A percentile compares a stretch with the other conserved stretches of the same genome.
These are phyloP conservation scores for Drosophila melanica DNA, from an alignment of 1,140 invertebrate species.

Conservation along the genomic window DNA sequence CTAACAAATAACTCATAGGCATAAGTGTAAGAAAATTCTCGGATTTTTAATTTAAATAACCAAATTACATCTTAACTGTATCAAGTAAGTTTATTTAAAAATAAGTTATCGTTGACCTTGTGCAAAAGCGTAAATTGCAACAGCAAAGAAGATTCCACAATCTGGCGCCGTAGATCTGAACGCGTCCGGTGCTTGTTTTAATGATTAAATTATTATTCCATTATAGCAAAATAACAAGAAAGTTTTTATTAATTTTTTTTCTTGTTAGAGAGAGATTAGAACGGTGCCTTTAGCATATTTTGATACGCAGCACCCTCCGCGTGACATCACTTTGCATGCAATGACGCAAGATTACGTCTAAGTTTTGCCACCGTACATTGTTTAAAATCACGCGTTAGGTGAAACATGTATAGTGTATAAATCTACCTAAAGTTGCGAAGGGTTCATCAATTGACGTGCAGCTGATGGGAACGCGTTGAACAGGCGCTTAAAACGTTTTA, in stretches of 20 bases:
- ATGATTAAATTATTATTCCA: conserved; percentile 19
- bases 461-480: not conserved
- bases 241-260: conserved; percentile 2
- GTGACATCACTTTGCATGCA: conserved; percentile 54
- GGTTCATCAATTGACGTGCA: conserved; percentile 7
- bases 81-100: conserved; percentile 28
- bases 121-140: conserved; percentile 1
- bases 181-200: conserved; percentile 19
- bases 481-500: conserved; percentile 1
- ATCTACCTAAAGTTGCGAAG: not conserved
- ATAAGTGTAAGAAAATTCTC: conserved; percentile 10
- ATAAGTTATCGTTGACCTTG: conserved; percentile 14
- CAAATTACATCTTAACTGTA: conserved; percentile 2
- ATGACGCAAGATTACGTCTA: conserved; percentile 45
- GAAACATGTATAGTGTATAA: not conserved
- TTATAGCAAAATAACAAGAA: not conserved
- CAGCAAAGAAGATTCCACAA: conserved; percentile 2
- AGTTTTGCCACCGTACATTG: conserved; percentile 8
- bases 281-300: conserved; percentile 9
- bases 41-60: conserved; percentile 7
- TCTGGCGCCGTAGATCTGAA: not conserved
- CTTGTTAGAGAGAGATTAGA: conserved; percentile 6
- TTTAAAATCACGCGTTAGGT: conserved; percentile 35
- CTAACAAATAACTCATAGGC: conserved; percentile 9
- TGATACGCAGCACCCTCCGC: conserved; percentile 39